Base-by-base conservation (phyloP, 1,140 invertebrate genomes). In the Microplitis mediator region DNA sequence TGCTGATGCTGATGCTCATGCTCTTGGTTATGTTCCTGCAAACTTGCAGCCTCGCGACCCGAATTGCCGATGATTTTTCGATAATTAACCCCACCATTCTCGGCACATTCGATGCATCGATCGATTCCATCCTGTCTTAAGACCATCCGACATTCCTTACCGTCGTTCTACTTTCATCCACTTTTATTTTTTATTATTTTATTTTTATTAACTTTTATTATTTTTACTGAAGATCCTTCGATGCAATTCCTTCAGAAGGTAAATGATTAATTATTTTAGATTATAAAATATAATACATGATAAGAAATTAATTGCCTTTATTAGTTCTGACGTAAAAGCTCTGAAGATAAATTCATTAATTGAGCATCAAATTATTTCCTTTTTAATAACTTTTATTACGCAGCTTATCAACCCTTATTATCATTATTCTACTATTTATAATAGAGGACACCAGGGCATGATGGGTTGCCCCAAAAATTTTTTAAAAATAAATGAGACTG, bases 61-160 rank as follows among this genome's bases (percentile, higher is more conserved):
- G 62, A 74, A 78, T 75, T 68, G 63, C 72, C 69, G 56, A 65
- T 75, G 71, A 77, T 76, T 79, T 75, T 74, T 77, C 72, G 67
- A 81, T 79, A 77, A 78, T 79, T 80, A 79, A 74, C 76, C 71
- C 56, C 74, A 3, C 66, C 58, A 23, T 23, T 23, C 23, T 23
- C 23, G 23, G 23, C 23, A 23, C 36, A 50, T n/a, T 58, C n/a
- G 31, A 5, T 58, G 31, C 6, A 63, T n/a, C 51, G 23, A 66
- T 72, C 77, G 71, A 72, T 58, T 58, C 16, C 51, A 54, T 54
- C 23, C 23, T 58, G 23, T 58, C 56, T 58, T 31, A 16, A 8
- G 52, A 75, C 73, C 70, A 62, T 76, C 69, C 77, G 71, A 69
- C 70, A 66, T 70, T 32, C 45, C 61, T 72, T 45, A 6, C 52